phyloP scores from a whole-genome alignment of 2,113 vertebrate genomes.

The Chloebia gouldiae region DNA sequence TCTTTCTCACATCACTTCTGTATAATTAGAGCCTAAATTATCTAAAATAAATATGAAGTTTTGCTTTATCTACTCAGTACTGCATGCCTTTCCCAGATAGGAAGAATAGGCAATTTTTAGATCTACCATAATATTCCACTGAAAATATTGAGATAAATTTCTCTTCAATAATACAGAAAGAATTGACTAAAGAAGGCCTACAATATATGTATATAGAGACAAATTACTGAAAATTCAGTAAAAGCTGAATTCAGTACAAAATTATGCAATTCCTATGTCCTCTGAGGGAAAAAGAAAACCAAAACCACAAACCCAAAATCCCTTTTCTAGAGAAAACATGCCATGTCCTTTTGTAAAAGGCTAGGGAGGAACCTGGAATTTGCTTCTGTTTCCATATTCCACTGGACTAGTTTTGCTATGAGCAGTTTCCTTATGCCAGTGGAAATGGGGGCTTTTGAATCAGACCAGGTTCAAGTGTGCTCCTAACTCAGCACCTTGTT shows the following conservation, averaged over 20 bases:
- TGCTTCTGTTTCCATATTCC: not conserved
- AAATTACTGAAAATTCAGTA: not conserved
- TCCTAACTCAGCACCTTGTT: not conserved
- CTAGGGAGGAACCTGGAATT: not conserved
- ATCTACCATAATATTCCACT: not conserved
- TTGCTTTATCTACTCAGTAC: not conserved
- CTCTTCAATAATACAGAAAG: not conserved
- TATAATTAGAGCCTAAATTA: conserved; percentile 33
- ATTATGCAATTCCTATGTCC: not conserved
- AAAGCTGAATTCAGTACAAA: not conserved
- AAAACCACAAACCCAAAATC: not conserved
- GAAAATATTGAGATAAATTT: not conserved
- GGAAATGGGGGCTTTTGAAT: not conserved
- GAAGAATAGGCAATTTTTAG: not conserved
- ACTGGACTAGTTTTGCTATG: not conserved
- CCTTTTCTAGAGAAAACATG: not conserved
- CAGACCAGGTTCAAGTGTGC: not conserved
- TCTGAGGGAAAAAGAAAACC: not conserved
- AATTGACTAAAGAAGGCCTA: not conserved
- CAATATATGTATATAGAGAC: not conserved
- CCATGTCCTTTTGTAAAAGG: not conserved
- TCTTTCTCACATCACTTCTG: conserved; percentile 3
- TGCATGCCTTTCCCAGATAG: not conserved
- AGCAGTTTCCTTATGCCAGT: not conserved
- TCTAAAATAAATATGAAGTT: conserved; percentile 33